Conservation (phyloP, 2,888 invertebrate genomes). For the Heliothis peltigera region DNA sequence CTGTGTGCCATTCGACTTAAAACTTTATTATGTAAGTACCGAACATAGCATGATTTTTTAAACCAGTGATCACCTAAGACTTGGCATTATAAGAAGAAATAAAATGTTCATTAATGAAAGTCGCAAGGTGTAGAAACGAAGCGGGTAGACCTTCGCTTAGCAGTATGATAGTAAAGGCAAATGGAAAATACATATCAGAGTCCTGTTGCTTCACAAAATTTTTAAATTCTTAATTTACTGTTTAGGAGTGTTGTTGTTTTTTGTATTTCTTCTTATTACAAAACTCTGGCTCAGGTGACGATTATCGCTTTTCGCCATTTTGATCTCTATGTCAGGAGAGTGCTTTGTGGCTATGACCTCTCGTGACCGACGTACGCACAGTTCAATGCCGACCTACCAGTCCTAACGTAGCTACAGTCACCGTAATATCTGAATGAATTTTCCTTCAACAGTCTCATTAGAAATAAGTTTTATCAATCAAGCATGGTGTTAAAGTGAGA, state of each 20-base stretch:
- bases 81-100: too few relatives aligned
- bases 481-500: neutral
- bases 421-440: conserved; percentile 49
- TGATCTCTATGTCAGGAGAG: neutral
- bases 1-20: too few relatives aligned
- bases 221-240: too few relatives aligned
- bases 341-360: conserved; percentile 33
- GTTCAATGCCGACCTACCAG: conserved; percentile 42
- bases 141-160: too few relatives aligned
- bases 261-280: neutral
- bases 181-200: too few relatives aligned
- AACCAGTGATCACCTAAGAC: too few relatives aligned
- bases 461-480: neutral
- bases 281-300: neutral
- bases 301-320: neutral
- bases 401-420: conserved; percentile 23
- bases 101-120: too few relatives aligned
- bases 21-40: neutral
- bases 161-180: too few relatives aligned
- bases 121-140: too few relatives aligned
- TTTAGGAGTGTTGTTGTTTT: too few relatives aligned
- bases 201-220: too few relatives aligned
- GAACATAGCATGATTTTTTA: too few relatives aligned
- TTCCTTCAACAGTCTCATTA: conserved; percentile 31
- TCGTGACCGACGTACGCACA: conserved; percentile 25